phyloP scores from a whole-genome alignment of 1,140 invertebrate species.

The Daktulosphaira vitifoliae region DNA sequence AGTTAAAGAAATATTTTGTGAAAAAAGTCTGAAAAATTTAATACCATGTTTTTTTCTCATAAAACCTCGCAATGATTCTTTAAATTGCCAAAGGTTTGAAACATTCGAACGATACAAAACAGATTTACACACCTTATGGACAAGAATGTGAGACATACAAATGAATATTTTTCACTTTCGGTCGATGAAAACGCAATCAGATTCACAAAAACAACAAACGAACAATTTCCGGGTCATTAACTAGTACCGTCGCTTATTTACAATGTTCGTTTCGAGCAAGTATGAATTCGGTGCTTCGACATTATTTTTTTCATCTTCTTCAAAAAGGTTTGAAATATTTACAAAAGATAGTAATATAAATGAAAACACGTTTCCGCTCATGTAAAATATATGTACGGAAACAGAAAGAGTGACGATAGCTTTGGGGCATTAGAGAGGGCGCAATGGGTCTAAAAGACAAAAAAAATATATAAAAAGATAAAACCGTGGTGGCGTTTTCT shows the following conservation, averaged over 20 bases:
- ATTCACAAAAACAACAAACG: not conserved
- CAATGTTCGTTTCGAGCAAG: not conserved
- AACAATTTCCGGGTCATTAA: not conserved
- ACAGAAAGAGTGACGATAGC: too few species aligned
- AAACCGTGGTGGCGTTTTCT: not conserved
- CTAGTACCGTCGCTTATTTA: not conserved
- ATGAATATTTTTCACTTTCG: too few species aligned
- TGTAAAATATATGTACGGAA: not conserved
- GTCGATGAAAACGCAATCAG: conserved; percentile 4
- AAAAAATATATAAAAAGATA: not conserved
- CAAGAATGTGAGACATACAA: too few species aligned
- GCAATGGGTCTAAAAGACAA: not conserved
- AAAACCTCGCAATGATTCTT: too few species aligned
- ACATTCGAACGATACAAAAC: too few species aligned
- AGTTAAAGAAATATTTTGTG: too few species aligned
- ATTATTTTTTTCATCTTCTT: not conserved
- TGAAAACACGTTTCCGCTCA: not conserved
- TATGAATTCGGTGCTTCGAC: not conserved
- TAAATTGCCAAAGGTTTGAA: too few species aligned
- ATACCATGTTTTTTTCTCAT: too few species aligned
- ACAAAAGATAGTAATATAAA: not conserved
- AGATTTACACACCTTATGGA: too few species aligned
- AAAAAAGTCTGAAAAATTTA: too few species aligned
- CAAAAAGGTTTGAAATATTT: not conserved
- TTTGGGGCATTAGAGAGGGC: not conserved